Evolutionary conservation across 2,797 vertebrate genomes (phyloP), one percentile per base, ranked within the genome.

Genomic region (Thunnus albacares): DNA sequence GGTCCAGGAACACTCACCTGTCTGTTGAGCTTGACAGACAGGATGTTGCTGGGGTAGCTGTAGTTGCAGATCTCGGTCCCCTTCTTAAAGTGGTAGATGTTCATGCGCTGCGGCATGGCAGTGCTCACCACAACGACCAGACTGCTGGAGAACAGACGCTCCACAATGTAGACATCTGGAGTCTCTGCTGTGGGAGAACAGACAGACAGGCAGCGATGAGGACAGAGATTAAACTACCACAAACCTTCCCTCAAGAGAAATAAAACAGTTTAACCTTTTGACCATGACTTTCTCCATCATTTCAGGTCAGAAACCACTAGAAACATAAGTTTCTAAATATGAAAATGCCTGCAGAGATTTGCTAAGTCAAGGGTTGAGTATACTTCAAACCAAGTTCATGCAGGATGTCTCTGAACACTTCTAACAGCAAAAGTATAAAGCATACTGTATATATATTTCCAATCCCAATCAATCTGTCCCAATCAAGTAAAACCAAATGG

Each of bases 51-150:
- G 81, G 97, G 96, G 92, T 98, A 99, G 94, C 96, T 98, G 88
- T 99, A 98, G 90, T 97, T 98, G 90, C 98, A 99, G 94, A 99
- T 98, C 92, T 99, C 97, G 0, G 97, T 98, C 71, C 97, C 97
- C 91, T 98, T 99, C 94, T 98, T 98, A 93, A 99, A 99, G 93
- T 99, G 98, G 81, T 97, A 98, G 84, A 99, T 97, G 41, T 98
- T 98, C 97, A 99, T 98, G 58, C 97, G 96, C 22, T 96, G 95
- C 0, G 97, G 97, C 80, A 93, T 96, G 7, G 92, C 59, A 78
- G 90, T 93, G 70, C 97, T 97, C 79, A 99, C 98, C 86, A 99
- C 97, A 18, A 98, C 97, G 58, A 99, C 97, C 92, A 99, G 95
- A 91, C 97, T 98, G 95, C 98, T 99, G 91, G 97, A 97, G 95